A percentile compares a stretch with the other conserved stretches of the same genome.
These are phyloP conservation scores for Lordiphosa stackelbergi DNA, from an alignment of 1,140 invertebrate species.

Conservation along the genomic window DNA sequence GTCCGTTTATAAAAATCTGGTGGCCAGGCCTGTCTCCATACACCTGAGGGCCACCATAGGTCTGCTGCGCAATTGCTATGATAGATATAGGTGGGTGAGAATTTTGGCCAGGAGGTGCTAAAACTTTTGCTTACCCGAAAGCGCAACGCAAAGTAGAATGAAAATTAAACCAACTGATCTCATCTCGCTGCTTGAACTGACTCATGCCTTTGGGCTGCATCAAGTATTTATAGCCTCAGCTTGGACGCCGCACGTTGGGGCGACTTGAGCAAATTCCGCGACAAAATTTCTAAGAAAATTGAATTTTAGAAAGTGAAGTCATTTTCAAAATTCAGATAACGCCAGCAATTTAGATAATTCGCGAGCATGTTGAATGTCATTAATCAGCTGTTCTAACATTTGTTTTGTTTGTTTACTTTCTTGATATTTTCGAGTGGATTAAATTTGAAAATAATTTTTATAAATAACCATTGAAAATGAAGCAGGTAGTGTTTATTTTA, in stretches of 20 bases:
- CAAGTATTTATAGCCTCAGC: constrained; percentile 6
- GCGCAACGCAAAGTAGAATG: constrained; percentile 2
- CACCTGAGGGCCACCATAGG: constrained; percentile 44
- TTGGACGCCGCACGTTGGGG: neutral
- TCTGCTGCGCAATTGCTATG: constrained; percentile 24
- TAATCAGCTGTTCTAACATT: no score
- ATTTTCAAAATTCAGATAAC: no score
- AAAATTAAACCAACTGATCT: constrained; percentile 8
- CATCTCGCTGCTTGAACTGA: constrained; percentile 7
- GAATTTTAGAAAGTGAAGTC: no score
- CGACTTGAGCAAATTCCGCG: no score
- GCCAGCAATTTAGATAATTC: no score
- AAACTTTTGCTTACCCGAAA: constrained; percentile 1
- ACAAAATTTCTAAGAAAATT: no score
- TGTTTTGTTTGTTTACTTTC: no score
- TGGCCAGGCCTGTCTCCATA: constrained; percentile 35
- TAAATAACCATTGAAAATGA: no score
- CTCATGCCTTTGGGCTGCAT: neutral
- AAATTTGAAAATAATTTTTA: no score
- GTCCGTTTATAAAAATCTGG: constrained; percentile 49
- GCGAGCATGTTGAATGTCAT: no score
- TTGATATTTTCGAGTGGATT: no score
- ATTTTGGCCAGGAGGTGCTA: neutral
- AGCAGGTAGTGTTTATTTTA: no score
- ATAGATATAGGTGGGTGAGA: neutral